Conservation (phyloP, 1,140 invertebrate genomes). For the Maconellicoccus hirsutus region DNA sequence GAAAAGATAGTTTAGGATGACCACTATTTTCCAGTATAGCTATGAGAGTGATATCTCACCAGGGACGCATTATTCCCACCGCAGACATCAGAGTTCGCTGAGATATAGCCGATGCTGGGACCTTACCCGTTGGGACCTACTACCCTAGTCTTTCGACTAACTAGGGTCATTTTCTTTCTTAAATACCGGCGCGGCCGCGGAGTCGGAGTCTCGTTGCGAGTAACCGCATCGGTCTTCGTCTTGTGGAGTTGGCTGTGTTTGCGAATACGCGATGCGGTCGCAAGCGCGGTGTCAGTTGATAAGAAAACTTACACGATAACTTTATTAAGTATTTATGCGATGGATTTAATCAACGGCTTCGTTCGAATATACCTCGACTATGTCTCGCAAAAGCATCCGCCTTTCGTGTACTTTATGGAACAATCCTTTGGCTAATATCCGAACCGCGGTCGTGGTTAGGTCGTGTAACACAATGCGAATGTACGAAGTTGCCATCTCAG, state of each 20-base stretch:
- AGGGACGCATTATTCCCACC: conserved; percentile 15
- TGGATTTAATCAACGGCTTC: too few relatives aligned
- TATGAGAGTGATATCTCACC: conserved; percentile 15
- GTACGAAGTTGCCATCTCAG: too few relatives aligned
- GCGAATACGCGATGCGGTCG: background rate
- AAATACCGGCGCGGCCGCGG: background rate
- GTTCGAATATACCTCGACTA: too few relatives aligned
- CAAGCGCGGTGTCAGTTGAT: background rate
- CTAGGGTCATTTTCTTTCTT: conserved; percentile 18
- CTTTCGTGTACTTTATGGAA: background rate
- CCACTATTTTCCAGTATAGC: background rate
- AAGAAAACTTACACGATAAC: background rate
- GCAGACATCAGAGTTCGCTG: conserved; percentile 16
- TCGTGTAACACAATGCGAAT: background rate
- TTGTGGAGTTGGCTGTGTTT: background rate
- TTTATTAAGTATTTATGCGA: background rate
- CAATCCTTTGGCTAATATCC: background rate
- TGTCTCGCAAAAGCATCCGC: too few relatives aligned
- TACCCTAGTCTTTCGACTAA: background rate
- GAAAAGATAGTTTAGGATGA: conserved; percentile 9
- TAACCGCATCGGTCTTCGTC: conserved; percentile 14
- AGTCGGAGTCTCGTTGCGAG: background rate
- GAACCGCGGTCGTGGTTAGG: background rate
- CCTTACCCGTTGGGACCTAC: conserved; percentile 15
- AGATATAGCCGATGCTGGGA: conserved; percentile 12